Evolutionary conservation across 2,113 vertebrate species (phyloP).

Genomic region (Passer domesticus): DNA sequence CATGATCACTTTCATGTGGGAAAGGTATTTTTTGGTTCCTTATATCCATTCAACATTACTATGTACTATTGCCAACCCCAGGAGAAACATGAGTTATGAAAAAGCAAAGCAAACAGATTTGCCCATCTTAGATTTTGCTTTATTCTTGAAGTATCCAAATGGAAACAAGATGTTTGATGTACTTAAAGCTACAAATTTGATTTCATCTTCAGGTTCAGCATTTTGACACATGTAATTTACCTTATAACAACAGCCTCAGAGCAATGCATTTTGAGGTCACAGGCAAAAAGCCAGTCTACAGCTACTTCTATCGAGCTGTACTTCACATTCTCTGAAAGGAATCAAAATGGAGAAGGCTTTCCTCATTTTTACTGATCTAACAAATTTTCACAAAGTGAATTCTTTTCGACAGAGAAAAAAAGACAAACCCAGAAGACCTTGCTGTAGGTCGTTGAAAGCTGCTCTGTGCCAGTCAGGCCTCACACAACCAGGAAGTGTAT

Average conservation of each 20-base stretch:
- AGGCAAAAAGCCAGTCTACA: neutral
- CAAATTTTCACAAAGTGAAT: neutral
- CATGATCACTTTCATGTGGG: accelerated
- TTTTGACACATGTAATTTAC: neutral
- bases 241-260: neutral
- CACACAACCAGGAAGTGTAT: neutral
- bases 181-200: neutral
- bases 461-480: neutral
- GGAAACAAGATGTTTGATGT: neutral
- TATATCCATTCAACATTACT: neutral
- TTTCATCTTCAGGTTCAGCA: conserved; percentile 19
- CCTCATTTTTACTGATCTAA: neutral
- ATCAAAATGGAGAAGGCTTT: neutral
- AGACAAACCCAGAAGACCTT: neutral
- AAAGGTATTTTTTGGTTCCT: neutral
- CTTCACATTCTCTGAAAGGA: neutral
- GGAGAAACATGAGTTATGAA: neutral
- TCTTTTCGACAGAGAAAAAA: neutral
- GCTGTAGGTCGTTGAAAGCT: neutral
- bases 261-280: neutral
- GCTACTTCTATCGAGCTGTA: neutral
- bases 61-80: neutral
- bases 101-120: neutral
- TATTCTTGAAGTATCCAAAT: neutral
- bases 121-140: neutral